Evolutionary conservation across 2,113 vertebrate species (phyloP).

Genomic region (Ursus arctos): DNA sequence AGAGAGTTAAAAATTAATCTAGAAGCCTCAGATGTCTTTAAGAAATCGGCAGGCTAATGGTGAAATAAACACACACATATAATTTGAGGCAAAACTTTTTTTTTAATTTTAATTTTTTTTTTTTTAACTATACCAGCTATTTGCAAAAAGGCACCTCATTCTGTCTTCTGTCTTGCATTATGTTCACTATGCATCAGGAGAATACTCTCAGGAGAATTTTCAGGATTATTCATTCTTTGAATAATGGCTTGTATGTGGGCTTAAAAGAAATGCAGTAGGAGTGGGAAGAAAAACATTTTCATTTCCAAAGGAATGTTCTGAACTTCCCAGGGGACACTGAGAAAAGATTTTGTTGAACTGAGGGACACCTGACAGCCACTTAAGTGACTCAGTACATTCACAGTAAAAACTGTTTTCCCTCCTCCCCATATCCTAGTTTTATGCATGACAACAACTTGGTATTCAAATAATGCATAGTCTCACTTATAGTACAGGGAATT

Average conservation of each 20-base stretch:
- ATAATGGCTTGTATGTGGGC: constrained; percentile 73
- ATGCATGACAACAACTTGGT: constrained; percentile 67
- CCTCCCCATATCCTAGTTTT: constrained; percentile 23
- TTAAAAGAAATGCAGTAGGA: constrained; percentile 74
- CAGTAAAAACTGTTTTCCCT: constrained; percentile 47
- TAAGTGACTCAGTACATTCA: constrained; percentile 62
- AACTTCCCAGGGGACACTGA: constrained; percentile 72
- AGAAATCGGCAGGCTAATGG: not conserved
- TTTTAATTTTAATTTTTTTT: constrained; percentile 14
- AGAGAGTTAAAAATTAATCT: constrained; percentile 23
- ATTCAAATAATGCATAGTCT: constrained; percentile 78
- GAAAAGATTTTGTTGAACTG: constrained; percentile 75
- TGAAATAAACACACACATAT: not conserved
- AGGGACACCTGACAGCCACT: constrained; percentile 71
- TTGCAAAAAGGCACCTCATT: constrained; percentile 42
- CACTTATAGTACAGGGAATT: constrained; percentile 67
- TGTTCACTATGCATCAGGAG: constrained; percentile 53
- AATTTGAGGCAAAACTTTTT: constrained; percentile 28
- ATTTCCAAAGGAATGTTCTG: constrained; percentile 75
- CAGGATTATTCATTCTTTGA: constrained; percentile 78
- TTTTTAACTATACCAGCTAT: not conserved
- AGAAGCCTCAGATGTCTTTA: not conserved
- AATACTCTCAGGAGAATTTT: constrained; percentile 67
- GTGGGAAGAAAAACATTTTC: constrained; percentile 78
- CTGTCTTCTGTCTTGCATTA: constrained; percentile 45